phyloP scores from a whole-genome alignment of 2,888 invertebrate species.

The Eilema sororculum region DNA sequence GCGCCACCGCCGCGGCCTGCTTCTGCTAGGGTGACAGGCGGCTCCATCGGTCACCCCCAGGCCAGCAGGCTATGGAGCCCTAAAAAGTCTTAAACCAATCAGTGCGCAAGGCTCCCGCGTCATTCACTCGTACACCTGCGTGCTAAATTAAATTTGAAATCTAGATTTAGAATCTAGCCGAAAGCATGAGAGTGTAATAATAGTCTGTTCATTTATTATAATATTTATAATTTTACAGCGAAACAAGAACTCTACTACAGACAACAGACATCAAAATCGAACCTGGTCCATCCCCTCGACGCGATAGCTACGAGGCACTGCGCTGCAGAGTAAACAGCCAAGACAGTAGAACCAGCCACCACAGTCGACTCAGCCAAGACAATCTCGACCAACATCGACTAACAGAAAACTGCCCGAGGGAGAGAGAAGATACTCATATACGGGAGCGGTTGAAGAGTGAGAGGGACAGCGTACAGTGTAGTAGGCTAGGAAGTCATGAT shows the following conservation, averaged over 20 bases:
- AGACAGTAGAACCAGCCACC: constrained; percentile 17
- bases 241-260: neutral
- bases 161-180: too few relatives aligned
- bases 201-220: too few relatives aligned
- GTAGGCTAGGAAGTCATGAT: constrained; percentile 22
- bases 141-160: too few relatives aligned
- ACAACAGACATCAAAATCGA: constrained; percentile 23
- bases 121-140: too few relatives aligned
- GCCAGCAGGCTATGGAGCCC: too few relatives aligned
- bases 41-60: too few relatives aligned
- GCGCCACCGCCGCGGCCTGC: too few relatives aligned
- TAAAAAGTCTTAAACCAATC: too few relatives aligned
- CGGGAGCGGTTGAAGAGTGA: constrained; percentile 1
- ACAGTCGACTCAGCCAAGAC: constrained; percentile 14
- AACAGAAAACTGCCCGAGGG: neutral
- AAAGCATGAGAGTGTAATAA: too few relatives aligned
- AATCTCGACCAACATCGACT: neutral
- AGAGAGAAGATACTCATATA: neutral
- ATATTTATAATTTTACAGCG: constrained; percentile 1
- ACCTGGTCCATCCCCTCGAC: constrained; percentile 9
- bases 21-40: too few relatives aligned
- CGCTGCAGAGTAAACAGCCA: constrained; percentile 23
- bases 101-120: too few relatives aligned
- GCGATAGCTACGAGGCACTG: constrained; percentile 23
- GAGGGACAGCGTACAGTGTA: constrained; percentile 22